Base-by-base conservation (phyloP, 2,797 vertebrate genomes). In the Lophius americanus region DNA sequence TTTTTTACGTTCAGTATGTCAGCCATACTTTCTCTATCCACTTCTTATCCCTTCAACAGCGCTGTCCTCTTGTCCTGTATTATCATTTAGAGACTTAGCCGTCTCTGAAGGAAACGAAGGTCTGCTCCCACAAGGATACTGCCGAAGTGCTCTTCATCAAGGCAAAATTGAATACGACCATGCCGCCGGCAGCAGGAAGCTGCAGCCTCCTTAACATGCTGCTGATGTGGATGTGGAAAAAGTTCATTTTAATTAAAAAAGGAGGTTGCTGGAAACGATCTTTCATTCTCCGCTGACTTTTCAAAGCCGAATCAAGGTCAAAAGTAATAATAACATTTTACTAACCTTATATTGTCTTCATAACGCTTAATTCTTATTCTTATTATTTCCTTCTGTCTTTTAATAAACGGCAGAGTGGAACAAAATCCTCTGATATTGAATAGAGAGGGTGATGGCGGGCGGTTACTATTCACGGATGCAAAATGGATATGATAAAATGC, bases 361-460 rank as follows among this genome's bases (percentile, higher is more conserved):
- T 78, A 70, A 77, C 23, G 55, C 68, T 60, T 70, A 55, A 73
- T 80, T 83, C 63, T 55, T 48, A 43, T 33, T 64, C 23, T 13
- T 23, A 38, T 71, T 13, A 50, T 73, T 7, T 37, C 56, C 14
- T 42, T 9, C 35, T 50, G 32, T 68, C 64, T 79, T 80, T 79
- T 85, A 85, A 85, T 85, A 81, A 88, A 86, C 73, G 64, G 6
- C 33, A 65, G 59, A 75, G 50, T 51, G 63, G 56, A 79, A 79
- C 54, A 23, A 76, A 82, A 81, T 73, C 44, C 70, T 70, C 61
- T 12, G 43, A 79, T 79, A 71, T 74, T 56, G 74, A 71, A 75
- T 51, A 64, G 67, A 67, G 73, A 14, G 54, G 41, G 55, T 79
- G 62, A 64, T 46, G 65, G 1, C 4, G 44, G 43, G 12, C 50